phyloP scores from a whole-genome alignment of 2,797 vertebrate genomes.

The Gallinago solitaria region DNA sequence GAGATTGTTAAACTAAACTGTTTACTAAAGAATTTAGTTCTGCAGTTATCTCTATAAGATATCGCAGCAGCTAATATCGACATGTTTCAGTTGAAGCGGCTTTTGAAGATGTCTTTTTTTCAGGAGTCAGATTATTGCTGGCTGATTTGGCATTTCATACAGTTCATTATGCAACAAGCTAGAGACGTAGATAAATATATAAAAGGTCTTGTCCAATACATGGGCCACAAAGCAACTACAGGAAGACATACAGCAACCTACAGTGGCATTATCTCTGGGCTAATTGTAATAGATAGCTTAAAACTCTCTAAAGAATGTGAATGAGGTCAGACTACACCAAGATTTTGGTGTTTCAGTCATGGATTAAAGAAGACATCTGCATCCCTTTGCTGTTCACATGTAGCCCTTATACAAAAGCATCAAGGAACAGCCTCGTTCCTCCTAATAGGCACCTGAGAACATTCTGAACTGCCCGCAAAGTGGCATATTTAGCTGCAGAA shows the following conservation, averaged over 20 bases:
- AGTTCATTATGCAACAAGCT: background rate
- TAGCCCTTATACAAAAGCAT: background rate
- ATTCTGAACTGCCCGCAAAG: background rate
- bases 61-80: background rate
- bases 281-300: background rate
- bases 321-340: background rate
- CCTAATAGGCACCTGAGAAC: background rate
- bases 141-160: background rate
- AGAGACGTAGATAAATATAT: background rate
- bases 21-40: background rate
- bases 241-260: background rate
- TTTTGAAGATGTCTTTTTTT: background rate
- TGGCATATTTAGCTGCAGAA: background rate
- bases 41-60: background rate
- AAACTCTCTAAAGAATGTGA: background rate
- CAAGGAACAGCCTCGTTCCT: background rate
- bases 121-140: background rate
- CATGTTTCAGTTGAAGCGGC: background rate
- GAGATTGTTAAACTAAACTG: background rate
- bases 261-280: background rate
- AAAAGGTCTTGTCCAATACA: background rate
- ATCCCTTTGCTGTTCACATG: background rate
- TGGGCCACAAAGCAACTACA: background rate
- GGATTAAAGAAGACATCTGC: background rate
- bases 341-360: background rate